Base-by-base conservation (phyloP, 2,797 vertebrate genomes). In the Sandelia bainsii region DNA sequence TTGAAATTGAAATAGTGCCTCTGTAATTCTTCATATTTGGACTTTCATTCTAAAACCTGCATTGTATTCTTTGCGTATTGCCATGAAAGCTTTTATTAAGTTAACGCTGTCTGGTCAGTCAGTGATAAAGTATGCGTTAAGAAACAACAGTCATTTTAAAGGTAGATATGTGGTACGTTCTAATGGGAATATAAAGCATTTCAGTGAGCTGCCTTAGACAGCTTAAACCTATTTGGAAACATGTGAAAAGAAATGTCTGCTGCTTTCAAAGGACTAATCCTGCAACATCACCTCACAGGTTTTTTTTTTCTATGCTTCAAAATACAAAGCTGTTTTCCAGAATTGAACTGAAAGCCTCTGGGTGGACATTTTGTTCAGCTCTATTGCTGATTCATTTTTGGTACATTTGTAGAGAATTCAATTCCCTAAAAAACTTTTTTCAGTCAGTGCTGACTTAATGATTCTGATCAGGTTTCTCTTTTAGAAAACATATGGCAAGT, bases 201-300 rank as follows among this genome's bases (percentile, higher is more conserved):
- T 81, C 65, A 82, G 16, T 74, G 57, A 69, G 74, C 39, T 39
- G 49, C 58, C 60, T 74, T 13, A 52, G 37, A 82, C 77, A 69
- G 77, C 73, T 83, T 63, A 82, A 45, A 73, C 52, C 70, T 66
- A 16, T 72, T 80, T 72, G 62, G 51, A 71, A 62, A 65, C 39
- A 74, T 1, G 22, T 69, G 59, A 74, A 76, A 70, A 59, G 17
- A 84, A 77, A 69, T 49, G 63, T 69, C 70, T 67, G 62, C 67
- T 34, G 70, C 73, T 70, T 81, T 82, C 62, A 83, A 82, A 83
- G 60, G 23, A 66, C 61, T 87, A 84, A 88, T 84, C 86, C 78
- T 83, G 48, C 49, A 54, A 80, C 58, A 79, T 37, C 40, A 59
- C 68, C 60, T 69, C 65, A 49, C 3, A 52, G 42, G 19, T 20